Percentiles rank a stretch among this genome's conserved stretches.
These are phyloP conservation scores for Eupithecia subfuscata DNA, from an alignment of 2,888 invertebrate species.

Conservation along the genomic window DNA sequence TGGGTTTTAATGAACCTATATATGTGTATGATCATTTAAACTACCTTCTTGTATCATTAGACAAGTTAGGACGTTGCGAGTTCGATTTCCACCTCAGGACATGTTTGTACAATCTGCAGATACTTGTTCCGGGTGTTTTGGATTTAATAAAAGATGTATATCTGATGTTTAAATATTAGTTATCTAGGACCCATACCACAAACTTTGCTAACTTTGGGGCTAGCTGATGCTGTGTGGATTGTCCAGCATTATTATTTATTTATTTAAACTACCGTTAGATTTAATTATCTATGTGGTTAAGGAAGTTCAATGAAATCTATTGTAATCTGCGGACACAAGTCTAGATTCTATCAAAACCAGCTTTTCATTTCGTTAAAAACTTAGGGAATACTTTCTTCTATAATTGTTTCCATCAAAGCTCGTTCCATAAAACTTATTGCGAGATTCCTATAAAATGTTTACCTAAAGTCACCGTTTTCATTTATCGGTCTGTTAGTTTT, in stretches of 20 bases:
- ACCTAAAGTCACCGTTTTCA: slow-evolving; percentile 46
- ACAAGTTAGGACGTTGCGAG: background rate
- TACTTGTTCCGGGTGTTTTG: too few species aligned
- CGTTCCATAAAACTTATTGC: background rate
- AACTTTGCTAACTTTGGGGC: too few species aligned
- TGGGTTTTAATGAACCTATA: slow-evolving; percentile 10
- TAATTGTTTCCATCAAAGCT: background rate
- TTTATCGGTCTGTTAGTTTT: slow-evolving; percentile 55
- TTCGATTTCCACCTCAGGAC: background rate
- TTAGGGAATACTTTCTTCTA: background rate
- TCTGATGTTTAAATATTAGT: background rate
- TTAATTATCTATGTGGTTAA: too few species aligned
- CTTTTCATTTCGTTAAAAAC: background rate
- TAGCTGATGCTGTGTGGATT: too few species aligned
- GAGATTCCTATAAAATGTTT: slow-evolving; percentile 45
- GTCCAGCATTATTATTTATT: too few species aligned
- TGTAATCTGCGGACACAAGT: background rate
- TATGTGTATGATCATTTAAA: background rate
- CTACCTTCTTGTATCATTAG: background rate
- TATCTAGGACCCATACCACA: too few species aligned
- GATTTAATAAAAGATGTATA: background rate
- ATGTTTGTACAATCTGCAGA: background rate
- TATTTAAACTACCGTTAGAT: too few species aligned
- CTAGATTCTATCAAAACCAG: background rate
- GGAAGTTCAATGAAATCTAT: background rate